These are phyloP conservation scores for Phaedon cochleariae DNA, from an alignment of 2,888 invertebrate genomes.

Conservation along the genomic window DNA sequence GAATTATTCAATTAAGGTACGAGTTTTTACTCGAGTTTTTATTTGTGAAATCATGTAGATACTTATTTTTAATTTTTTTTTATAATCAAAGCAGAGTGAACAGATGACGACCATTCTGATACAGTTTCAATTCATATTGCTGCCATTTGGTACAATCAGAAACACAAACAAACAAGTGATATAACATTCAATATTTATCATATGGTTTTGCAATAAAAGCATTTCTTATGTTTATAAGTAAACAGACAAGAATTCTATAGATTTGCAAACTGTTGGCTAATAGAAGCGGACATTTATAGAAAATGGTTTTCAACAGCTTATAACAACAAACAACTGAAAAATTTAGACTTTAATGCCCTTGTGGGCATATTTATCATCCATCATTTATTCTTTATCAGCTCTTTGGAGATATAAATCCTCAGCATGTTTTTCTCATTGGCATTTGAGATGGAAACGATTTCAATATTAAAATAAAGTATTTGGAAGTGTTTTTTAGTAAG, in stretches of 20 bases:
- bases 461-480: no score
- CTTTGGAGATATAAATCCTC: background rate
- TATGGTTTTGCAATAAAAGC: slow-evolving; percentile 53
- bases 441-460: no score
- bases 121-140: slow-evolving; percentile 63
- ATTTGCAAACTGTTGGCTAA: slow-evolving; percentile 57
- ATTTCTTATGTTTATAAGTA: slow-evolving; percentile 48
- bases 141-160: slow-evolving; percentile 53
- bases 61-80: no score
- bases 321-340: slow-evolving; percentile 23
- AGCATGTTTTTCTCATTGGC: no score
- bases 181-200: slow-evolving; percentile 49
- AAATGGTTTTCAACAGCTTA: slow-evolving; percentile 42
- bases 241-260: slow-evolving; percentile 56
- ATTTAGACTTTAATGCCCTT: background rate
- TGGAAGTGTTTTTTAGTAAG: no score
- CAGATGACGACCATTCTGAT: no score
- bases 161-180: slow-evolving; percentile 52
- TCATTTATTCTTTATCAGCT: background rate
- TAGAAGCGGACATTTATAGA: slow-evolving; percentile 59
- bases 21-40: no score
- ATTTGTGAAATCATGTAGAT: no score
- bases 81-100: no score
- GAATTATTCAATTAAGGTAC: no score
- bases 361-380: background rate